Percentiles rank a stretch among this genome's conserved stretches.
phyloP scores from a whole-genome alignment of 2,113 vertebrate genomes.

The Rhinogobius similis region DNA sequence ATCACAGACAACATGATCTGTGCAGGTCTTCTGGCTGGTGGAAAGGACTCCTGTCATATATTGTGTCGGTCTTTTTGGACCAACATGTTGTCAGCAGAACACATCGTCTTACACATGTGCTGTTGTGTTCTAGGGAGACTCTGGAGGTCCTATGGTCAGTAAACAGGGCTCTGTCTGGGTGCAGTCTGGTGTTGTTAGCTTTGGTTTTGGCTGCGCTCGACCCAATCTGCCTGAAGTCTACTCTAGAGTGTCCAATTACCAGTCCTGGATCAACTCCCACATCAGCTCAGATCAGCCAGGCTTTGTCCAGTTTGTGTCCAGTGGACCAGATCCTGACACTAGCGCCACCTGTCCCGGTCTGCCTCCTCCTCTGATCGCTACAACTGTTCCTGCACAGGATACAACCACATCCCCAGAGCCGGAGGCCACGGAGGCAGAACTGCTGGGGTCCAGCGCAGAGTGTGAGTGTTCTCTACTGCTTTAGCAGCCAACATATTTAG shows the following conservation, averaged over 20 bases:
- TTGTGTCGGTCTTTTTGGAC: no score
- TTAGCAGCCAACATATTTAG: not conserved
- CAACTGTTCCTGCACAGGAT: not conserved
- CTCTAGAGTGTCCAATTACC: conserved; percentile 75
- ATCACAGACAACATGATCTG: no score
- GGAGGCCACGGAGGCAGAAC: not conserved
- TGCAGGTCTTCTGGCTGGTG: no score
- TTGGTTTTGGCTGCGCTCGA: conserved; percentile 79
- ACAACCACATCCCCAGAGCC: not conserved
- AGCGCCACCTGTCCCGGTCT: conserved; percentile 20
- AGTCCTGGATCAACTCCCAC: conserved; percentile 74
- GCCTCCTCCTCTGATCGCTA: not conserved
- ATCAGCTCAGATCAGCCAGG: conserved; percentile 26
- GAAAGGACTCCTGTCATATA: no score
- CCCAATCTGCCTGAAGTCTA: conserved; percentile 84
- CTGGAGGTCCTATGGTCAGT: no score
- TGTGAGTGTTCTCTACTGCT: not conserved
- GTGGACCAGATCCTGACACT: conserved; percentile 38
- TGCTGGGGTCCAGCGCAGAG: not conserved
- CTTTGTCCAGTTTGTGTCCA: conserved; percentile 44
- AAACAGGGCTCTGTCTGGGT: no score
- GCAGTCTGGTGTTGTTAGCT: conserved; percentile 20
- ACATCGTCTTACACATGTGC: no score
- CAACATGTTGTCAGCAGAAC: no score
- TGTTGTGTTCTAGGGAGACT: no score